Conservation (phyloP, 30 jellyfish, hydroid and myxozoan species). For the Nemopilema nomurai region DNA sequence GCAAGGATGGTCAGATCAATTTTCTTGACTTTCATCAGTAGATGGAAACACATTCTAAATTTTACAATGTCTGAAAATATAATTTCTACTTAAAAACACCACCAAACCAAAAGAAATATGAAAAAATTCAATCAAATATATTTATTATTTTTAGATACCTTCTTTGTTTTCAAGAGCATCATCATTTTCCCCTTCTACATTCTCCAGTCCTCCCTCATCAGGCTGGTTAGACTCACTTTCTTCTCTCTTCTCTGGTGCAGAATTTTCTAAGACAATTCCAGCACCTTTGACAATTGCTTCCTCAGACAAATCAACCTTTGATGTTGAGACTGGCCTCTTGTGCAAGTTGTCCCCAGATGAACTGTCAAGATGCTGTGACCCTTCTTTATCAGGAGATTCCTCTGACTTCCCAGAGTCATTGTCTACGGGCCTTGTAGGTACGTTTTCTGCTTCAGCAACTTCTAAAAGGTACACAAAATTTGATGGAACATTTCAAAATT, state of each 20-base stretch:
- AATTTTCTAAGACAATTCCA: background rate
- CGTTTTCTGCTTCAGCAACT: background rate
- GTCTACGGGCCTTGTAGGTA: background rate
- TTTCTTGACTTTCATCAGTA: too few relatives aligned
- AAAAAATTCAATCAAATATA: too few relatives aligned
- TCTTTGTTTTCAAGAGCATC: background rate
- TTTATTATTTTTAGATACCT: background rate
- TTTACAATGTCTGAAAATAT: too few relatives aligned
- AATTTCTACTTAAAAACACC: too few relatives aligned
- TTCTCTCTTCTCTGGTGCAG: background rate
- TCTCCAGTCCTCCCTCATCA: background rate
- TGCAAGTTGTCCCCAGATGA: background rate
- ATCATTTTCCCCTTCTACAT: background rate
- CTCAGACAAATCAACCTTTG: constrained; percentile 2
- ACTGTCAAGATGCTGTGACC: background rate
- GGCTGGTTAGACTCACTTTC: background rate
- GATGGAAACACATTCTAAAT: too few relatives aligned
- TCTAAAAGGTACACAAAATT: too few relatives aligned
- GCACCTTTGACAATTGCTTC: background rate
- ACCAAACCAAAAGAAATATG: too few relatives aligned
- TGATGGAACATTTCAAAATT: too few relatives aligned
- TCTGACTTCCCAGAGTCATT: background rate
- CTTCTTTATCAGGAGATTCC: background rate
- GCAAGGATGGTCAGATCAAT: too few relatives aligned
- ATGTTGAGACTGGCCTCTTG: background rate